Percentiles rank a stretch among this genome's conserved stretches.
Conservation (phyloP, 1,140 invertebrate species). For the Tetraneura akinire region DNA sequence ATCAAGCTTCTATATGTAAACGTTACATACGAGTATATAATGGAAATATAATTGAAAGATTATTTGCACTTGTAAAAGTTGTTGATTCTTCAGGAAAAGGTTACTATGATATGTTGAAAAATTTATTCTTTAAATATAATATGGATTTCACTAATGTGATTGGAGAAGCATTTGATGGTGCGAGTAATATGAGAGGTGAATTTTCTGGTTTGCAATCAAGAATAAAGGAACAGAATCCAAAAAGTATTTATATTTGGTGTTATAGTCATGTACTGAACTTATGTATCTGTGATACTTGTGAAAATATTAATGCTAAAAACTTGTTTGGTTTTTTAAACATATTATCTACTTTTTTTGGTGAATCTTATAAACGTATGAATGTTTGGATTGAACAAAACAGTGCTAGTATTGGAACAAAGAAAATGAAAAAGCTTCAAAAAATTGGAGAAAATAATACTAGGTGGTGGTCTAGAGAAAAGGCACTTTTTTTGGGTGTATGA, state of each 20-base stretch:
- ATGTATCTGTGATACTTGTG: background rate
- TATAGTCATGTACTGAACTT: slow-evolving; percentile 48
- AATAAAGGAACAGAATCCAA: slow-evolving; percentile 42
- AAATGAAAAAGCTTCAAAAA: background rate
- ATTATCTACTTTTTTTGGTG: background rate
- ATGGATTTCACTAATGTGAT: background rate
- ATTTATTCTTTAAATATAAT: background rate
- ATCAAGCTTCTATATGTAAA: no score
- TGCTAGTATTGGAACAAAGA: background rate
- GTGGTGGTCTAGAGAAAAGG: slow-evolving; percentile 7
- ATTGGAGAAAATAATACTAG: slow-evolving; percentile 6
- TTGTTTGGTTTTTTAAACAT: background rate
- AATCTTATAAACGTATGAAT: background rate
- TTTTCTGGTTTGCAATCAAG: slow-evolving; percentile 53
- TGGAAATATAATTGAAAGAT: slow-evolving; percentile 3
- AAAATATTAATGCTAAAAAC: slow-evolving; percentile 6
- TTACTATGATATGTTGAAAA: slow-evolving; percentile 19
- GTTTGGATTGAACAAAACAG: slow-evolving; percentile 1
- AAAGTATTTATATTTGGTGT: slow-evolving; percentile 50
- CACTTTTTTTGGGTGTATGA: background rate
- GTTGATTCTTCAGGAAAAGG: background rate
- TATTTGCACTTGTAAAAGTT: background rate
- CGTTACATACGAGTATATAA: no score
- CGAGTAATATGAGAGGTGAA: slow-evolving; percentile 56
- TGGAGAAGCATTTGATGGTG: slow-evolving; percentile 53